These are phyloP conservation scores for Capricornis sumatraensis DNA, from an alignment of 2,113 vertebrate genomes.

Conservation along the genomic window DNA sequence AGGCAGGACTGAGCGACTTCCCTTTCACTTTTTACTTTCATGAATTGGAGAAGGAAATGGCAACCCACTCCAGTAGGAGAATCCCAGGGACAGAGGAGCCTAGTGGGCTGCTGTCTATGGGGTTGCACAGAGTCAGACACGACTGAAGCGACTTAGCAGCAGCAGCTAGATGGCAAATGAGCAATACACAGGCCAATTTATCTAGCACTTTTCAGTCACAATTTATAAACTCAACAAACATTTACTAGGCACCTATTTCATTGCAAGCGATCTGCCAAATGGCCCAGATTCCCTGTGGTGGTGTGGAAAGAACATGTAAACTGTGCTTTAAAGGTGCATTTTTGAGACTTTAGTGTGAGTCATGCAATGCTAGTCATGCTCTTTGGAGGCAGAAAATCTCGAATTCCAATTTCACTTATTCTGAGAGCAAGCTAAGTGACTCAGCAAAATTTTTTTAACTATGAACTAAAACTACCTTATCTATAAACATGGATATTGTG, in stretches of 20 bases:
- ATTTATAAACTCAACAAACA: background rate
- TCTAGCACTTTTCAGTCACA: background rate
- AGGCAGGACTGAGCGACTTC: too few species aligned
- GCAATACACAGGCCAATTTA: background rate
- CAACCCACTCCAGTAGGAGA: too few species aligned
- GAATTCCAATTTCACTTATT: background rate
- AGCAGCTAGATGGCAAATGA: background rate
- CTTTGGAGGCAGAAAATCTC: background rate
- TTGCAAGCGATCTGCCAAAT: background rate
- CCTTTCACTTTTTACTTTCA: too few species aligned
- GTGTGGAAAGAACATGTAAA: background rate
- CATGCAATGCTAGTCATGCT: background rate
- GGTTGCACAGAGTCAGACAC: too few species aligned
- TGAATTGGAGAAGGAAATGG: too few species aligned
- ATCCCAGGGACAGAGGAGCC: too few species aligned
- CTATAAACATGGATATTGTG: background rate
- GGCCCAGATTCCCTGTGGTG: too few species aligned
- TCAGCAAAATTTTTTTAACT: background rate
- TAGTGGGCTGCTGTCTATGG: too few species aligned
- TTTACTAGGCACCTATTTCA: background rate
- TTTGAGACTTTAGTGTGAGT: background rate
- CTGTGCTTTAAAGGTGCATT: background rate
- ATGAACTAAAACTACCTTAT: background rate
- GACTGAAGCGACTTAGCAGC: too few species aligned
- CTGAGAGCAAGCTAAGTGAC: background rate